phyloP scores from a whole-genome alignment of 2,113 vertebrate species.

The Archilochus colubris region DNA sequence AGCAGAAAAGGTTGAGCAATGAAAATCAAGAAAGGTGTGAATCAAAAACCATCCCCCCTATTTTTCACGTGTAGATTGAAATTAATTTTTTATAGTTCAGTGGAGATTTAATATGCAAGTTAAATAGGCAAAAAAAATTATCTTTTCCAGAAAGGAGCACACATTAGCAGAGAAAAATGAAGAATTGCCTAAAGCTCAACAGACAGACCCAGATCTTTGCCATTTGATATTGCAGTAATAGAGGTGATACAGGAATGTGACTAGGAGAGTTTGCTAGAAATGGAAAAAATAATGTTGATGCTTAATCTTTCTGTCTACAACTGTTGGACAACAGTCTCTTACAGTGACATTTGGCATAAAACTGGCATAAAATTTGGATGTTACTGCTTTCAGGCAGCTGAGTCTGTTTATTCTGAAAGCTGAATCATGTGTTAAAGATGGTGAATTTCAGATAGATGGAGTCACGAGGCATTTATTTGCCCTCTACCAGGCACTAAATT shows the following conservation, averaged over 20 bases:
- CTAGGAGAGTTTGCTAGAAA: not conserved
- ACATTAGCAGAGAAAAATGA: not conserved
- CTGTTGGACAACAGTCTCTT: not conserved
- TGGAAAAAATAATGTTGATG: not conserved
- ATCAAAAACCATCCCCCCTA: not conserved
- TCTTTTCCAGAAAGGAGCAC: not conserved
- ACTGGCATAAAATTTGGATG: not conserved
- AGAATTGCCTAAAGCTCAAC: not conserved
- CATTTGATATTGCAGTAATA: not conserved
- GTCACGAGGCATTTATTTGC: not conserved
- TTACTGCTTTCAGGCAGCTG: constrained; percentile 1
- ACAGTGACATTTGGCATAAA: not conserved
- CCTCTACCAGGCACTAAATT: not conserved
- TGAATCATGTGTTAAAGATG: not conserved
- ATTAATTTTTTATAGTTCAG: constrained; percentile 12
- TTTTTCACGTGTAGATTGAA: not conserved
- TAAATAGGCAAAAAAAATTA: constrained; percentile 9
- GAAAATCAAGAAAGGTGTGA: constrained; percentile 36
- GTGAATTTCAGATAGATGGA: not conserved
- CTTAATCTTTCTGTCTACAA: not conserved
- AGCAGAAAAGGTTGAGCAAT: constrained; percentile 54
- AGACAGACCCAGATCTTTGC: not conserved
- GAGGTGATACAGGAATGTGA: not conserved
- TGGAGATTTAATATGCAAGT: constrained; percentile 35
- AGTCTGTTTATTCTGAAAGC: not conserved